These are phyloP conservation scores for Aspidiotus destructor DNA, from an alignment of 2,888 invertebrate genomes.

Conservation along the genomic window DNA sequence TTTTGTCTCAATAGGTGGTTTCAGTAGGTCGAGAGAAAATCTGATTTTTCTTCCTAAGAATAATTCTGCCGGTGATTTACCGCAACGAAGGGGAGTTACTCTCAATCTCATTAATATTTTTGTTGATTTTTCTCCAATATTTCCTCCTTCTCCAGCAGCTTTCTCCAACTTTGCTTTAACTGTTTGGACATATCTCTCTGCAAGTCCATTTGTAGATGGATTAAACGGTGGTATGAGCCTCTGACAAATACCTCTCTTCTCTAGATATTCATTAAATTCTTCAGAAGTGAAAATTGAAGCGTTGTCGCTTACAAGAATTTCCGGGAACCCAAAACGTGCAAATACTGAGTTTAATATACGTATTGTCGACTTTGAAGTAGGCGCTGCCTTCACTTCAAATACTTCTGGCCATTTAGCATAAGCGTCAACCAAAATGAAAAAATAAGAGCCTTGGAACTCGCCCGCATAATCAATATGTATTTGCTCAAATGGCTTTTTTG, in stretches of 20 bases:
- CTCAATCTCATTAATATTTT: background rate
- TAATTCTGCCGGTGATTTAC: background rate
- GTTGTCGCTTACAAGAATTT: slow-evolving; percentile 25
- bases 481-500: background rate
- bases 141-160: too few species aligned
- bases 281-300: slow-evolving; percentile 3
- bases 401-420: slow-evolving; percentile 30
- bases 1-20: too few species aligned
- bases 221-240: background rate
- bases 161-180: too few species aligned
- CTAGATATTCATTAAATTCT: slow-evolving; percentile 9
- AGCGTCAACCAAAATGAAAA: slow-evolving; percentile 24
- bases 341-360: slow-evolving; percentile 8
- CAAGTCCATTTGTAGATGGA: slow-evolving; percentile 5
- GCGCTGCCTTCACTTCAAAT: slow-evolving; percentile 32
- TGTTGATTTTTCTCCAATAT: too few species aligned
- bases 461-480: slow-evolving; percentile 32
- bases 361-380: slow-evolving; percentile 26
- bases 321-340: slow-evolving; percentile 21
- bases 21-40: background rate
- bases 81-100: background rate
- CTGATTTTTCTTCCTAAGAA: too few species aligned
- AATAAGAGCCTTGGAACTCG: slow-evolving; percentile 23
- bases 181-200: too few species aligned
- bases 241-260: slow-evolving; percentile 7